A percentile compares a stretch with the other conserved stretches of the same genome.
These are phyloP conservation scores for Vanacampus margaritifer DNA, from an alignment of 2,113 vertebrate species.

Conservation along the genomic window DNA sequence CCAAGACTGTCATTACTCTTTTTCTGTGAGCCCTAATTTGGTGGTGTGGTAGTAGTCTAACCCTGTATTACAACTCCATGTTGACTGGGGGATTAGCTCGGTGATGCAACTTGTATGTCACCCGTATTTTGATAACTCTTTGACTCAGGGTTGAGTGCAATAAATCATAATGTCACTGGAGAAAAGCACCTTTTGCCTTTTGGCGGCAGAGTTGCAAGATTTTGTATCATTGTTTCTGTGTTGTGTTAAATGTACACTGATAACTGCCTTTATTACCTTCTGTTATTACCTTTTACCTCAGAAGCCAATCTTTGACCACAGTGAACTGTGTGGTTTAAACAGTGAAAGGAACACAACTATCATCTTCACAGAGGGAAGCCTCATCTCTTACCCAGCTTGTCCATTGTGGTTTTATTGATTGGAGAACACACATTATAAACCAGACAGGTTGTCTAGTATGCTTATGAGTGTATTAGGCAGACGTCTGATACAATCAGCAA, in stretches of 20 bases:
- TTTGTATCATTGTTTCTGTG: background rate
- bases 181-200: slow-evolving; percentile 13
- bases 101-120: slow-evolving; percentile 57
- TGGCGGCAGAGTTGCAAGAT: slow-evolving; percentile 6
- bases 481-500: slow-evolving; percentile 49
- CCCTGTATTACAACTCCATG: slow-evolving; percentile 63
- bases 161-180: slow-evolving; percentile 22
- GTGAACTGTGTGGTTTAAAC: slow-evolving; percentile 62
- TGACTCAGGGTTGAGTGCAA: slow-evolving; percentile 50
- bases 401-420: slow-evolving; percentile 58
- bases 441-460: slow-evolving; percentile 49
- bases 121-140: slow-evolving; percentile 62
- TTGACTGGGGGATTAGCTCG: slow-evolving; percentile 43
- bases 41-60: slow-evolving; percentile 63
- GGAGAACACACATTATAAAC: slow-evolving; percentile 41
- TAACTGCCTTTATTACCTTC: background rate
- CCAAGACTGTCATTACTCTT: slow-evolving; percentile 67
- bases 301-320: slow-evolving; percentile 45
- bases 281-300: no score
- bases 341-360: slow-evolving; percentile 54
- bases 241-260: background rate
- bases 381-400: slow-evolving; percentile 30
- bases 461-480: slow-evolving; percentile 42
- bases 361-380: slow-evolving; percentile 51
- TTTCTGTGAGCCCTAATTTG: slow-evolving; percentile 62